Evolutionary conservation across 2,888 invertebrate genomes (phyloP).

Genomic region (Rotaria socialis): DNA sequence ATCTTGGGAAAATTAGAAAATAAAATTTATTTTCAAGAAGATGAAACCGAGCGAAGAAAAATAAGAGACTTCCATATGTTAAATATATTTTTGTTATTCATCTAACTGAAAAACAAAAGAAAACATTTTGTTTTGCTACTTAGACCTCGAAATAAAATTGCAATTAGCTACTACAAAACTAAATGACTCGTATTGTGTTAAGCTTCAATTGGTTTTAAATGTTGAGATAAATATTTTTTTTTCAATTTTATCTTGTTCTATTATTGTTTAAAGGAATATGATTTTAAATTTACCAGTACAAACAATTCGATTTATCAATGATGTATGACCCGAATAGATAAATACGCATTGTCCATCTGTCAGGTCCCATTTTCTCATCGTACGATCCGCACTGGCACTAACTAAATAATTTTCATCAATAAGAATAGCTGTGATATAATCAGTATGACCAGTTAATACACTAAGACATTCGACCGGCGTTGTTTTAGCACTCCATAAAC

Average conservation of each 20-base stretch:
- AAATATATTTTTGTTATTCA: background rate
- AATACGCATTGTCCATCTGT: slow-evolving; percentile 61
- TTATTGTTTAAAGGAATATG: slow-evolving; percentile 53
- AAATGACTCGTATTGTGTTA: background rate
- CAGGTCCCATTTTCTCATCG: slow-evolving; percentile 63
- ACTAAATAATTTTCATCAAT: slow-evolving; percentile 61
- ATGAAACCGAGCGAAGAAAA: background rate
- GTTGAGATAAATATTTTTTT: background rate
- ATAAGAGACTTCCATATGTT: background rate
- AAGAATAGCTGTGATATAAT: slow-evolving; percentile 61
- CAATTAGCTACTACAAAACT: background rate
- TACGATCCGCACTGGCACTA: slow-evolving; percentile 62
- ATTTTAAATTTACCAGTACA: slow-evolving; percentile 58
- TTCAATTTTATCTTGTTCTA: slow-evolving; percentile 49
- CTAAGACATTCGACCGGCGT: slow-evolving; percentile 61
- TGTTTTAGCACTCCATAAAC: slow-evolving; percentile 62
- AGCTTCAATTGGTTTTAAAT: slow-evolving; percentile 47
- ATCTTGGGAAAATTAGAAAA: too few relatives aligned
- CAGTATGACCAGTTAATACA: slow-evolving; percentile 59
- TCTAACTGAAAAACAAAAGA: too few relatives aligned
- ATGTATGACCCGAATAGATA: slow-evolving; percentile 59
- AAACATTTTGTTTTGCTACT: background rate
- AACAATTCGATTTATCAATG: slow-evolving; percentile 61
- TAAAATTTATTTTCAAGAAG: too few relatives aligned
- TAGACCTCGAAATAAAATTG: background rate